Evolutionary conservation across 2,797 vertebrate genomes (phyloP).

Genomic region (Brotogeris chrysoptera): DNA sequence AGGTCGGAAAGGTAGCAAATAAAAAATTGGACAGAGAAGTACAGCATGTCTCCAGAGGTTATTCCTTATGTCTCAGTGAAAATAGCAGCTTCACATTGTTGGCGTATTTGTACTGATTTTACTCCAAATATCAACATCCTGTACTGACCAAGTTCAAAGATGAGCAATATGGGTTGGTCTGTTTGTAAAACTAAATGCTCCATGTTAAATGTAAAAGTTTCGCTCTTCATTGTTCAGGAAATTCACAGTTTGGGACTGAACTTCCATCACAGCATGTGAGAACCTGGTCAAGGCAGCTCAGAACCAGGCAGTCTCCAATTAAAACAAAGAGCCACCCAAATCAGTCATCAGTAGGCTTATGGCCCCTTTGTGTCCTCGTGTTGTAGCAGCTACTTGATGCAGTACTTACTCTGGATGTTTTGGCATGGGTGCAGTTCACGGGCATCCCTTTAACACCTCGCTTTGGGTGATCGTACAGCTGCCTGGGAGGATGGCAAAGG

Average conservation of each 20-base stretch:
- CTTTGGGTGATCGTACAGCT: accelerated
- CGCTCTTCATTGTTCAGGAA: accelerated
- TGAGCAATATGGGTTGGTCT: not conserved
- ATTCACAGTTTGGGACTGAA: not conserved
- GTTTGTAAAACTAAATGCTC: not conserved
- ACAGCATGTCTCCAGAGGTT: not conserved
- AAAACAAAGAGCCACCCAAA: not conserved
- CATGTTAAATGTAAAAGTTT: not conserved
- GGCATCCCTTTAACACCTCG: not conserved
- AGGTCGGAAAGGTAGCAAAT: slow-evolving; percentile 51
- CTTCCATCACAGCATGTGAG: accelerated
- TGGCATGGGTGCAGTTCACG: accelerated
- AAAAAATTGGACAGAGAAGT: not conserved
- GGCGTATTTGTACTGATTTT: not conserved
- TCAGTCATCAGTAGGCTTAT: accelerated
- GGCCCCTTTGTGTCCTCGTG: not conserved
- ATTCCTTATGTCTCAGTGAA: not conserved
- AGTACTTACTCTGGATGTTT: not conserved
- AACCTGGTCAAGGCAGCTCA: not conserved
- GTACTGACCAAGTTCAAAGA: accelerated
- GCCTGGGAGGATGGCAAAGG: not conserved
- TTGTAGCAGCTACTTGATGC: accelerated
- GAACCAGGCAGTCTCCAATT: not conserved
- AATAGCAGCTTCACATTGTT: not conserved
- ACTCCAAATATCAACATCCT: not conserved